Conservation (phyloP, 2,797 vertebrate genomes). For the Tiaroga cobitis region DNA sequence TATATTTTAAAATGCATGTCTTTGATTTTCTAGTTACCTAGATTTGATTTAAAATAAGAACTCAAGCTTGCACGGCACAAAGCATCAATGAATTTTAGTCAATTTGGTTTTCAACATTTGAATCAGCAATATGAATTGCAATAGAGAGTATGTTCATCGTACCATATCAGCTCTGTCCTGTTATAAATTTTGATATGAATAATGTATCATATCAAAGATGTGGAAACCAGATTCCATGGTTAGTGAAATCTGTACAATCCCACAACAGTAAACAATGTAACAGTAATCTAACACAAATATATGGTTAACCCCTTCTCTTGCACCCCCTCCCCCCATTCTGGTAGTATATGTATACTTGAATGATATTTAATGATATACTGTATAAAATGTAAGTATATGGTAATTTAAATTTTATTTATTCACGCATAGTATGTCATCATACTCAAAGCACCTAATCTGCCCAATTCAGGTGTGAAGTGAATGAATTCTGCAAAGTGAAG, state of each 20-base stretch:
- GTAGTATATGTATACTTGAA: neutral
- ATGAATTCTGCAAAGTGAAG: neutral
- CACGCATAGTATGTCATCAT: neutral
- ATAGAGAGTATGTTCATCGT: neutral
- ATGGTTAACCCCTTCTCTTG: too few species aligned
- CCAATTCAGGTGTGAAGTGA: neutral
- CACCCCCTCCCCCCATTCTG: neutral
- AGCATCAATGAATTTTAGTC: neutral
- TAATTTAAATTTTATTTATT: neutral
- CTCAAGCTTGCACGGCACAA: neutral
- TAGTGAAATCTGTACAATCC: neutral
- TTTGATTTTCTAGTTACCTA: neutral
- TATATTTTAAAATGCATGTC: neutral
- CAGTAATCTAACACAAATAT: neutral
- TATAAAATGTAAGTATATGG: neutral
- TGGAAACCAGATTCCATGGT: neutral
- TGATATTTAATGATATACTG: neutral
- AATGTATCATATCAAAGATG: neutral
- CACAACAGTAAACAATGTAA: neutral
- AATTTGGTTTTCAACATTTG: neutral
- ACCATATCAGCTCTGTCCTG: neutral
- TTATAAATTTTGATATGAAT: slow-evolving; percentile 5
- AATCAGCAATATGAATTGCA: slow-evolving; percentile 11
- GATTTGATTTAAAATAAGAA: neutral
- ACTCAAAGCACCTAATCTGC: neutral